Percentiles rank a stretch among this genome's conserved stretches.
These are phyloP conservation scores for Seriola dumerili DNA, from an alignment of 2,113 vertebrate genomes.

Conservation along the genomic window DNA sequence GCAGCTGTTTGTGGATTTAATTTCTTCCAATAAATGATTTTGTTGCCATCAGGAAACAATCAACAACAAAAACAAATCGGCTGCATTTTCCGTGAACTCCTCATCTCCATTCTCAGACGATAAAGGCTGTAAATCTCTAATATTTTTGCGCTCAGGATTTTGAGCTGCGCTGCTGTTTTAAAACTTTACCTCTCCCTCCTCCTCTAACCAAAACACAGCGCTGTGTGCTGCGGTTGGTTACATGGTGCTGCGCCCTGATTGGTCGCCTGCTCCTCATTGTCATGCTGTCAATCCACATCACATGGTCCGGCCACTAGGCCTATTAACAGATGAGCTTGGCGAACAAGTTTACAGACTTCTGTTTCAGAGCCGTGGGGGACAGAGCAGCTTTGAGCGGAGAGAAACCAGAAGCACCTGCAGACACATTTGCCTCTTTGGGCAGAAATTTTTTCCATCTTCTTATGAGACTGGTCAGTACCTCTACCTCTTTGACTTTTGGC, in stretches of 20 bases:
- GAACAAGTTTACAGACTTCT: constrained; percentile 85
- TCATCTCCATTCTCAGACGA: not conserved
- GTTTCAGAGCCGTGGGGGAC: constrained; percentile 74
- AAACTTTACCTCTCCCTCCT: constrained; percentile 71
- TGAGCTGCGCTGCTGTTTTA: constrained; percentile 54
- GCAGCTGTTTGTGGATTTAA: not conserved
- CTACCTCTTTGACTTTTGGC: constrained; percentile 67
- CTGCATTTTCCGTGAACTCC: not conserved
- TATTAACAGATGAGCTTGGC: constrained; percentile 84
- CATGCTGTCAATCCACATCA: constrained; percentile 90
- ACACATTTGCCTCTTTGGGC: constrained; percentile 44
- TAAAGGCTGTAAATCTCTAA: not conserved
- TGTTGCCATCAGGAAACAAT: not conserved
- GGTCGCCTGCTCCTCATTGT: constrained; percentile 87
- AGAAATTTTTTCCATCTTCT: constrained; percentile 62
- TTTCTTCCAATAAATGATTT: not conserved
- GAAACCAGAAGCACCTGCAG: constrained; percentile 66
- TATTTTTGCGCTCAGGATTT: constrained; percentile 13
- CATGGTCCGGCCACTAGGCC: constrained; percentile 80
- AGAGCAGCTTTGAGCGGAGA: constrained; percentile 59
- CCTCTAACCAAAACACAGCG: constrained; percentile 68
- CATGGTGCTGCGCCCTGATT: constrained; percentile 86
- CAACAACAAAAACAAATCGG: not conserved
- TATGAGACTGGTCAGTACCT: constrained; percentile 67
- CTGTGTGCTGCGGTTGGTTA: constrained; percentile 63